A percentile compares a stretch with the other conserved stretches of the same genome.
These are phyloP conservation scores for Euglossa dilemma DNA, from an alignment of 1,140 invertebrate genomes.

Conservation along the genomic window DNA sequence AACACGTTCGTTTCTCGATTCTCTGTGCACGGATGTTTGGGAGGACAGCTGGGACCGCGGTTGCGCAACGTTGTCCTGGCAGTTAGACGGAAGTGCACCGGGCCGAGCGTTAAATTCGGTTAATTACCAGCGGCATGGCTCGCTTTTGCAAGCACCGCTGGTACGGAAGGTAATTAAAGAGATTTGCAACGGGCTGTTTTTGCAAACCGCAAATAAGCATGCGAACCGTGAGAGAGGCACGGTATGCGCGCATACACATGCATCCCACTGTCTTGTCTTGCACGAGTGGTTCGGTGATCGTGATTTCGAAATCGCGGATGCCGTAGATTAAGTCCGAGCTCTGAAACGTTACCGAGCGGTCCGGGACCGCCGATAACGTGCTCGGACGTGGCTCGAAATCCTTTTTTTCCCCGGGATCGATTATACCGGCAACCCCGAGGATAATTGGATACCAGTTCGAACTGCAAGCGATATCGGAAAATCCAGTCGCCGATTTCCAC, in stretches of 20 bases:
- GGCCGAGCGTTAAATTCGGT: slow-evolving; percentile 38
- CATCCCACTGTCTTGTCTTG: neutral
- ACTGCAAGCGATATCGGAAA: neutral
- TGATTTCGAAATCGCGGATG: slow-evolving; percentile 61
- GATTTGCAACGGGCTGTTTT: slow-evolving; percentile 60
- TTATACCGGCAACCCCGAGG: slow-evolving; percentile 10
- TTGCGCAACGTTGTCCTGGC: neutral
- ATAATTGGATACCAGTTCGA: neutral
- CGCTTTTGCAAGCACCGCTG: slow-evolving; percentile 1
- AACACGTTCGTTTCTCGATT: too few species aligned
- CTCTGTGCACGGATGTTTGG: too few species aligned
- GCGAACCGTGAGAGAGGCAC: slow-evolving; percentile 58
- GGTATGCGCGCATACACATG: slow-evolving; percentile 14
- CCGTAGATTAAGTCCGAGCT: slow-evolving; percentile 19
- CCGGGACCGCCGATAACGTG: slow-evolving; percentile 37
- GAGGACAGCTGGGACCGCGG: neutral
- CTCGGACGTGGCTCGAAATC: slow-evolving; percentile 5
- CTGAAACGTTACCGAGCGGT: slow-evolving; percentile 1
- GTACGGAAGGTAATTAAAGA: slow-evolving; percentile 55
- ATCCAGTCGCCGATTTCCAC: neutral
- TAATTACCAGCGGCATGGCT: slow-evolving; percentile 1
- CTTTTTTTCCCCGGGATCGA: neutral
- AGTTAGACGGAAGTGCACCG: neutral
- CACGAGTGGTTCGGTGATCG: slow-evolving; percentile 5
- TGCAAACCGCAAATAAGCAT: slow-evolving; percentile 60